A percentile compares a stretch with the other conserved stretches of the same genome.
Conservation (phyloP, 2,797 vertebrate species). For the Aerospiza tachiro region DNA sequence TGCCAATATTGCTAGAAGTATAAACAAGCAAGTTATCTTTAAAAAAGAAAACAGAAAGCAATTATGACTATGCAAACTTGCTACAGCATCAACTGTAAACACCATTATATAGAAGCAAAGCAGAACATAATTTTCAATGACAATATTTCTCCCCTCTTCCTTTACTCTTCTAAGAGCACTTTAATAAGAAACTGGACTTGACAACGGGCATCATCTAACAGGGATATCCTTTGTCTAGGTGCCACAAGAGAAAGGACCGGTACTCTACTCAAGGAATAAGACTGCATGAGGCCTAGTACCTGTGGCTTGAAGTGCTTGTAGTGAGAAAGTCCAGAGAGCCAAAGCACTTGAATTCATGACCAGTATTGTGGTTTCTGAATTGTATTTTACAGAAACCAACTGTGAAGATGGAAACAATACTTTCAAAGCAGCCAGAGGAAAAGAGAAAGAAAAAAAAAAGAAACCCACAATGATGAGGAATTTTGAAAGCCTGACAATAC, state of each 20-base stretch:
- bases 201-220: not conserved
- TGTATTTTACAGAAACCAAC: not conserved
- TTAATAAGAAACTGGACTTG: not conserved
- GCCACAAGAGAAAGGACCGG: not conserved
- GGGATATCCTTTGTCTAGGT: not conserved
- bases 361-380: not conserved
- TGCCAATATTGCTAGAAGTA: not conserved
- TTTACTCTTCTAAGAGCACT: not conserved
- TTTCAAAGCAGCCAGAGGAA: not conserved
- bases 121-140: not conserved
- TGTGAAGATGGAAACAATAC: not conserved
- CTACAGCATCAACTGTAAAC: not conserved
- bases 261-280: not conserved
- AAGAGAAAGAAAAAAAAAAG: accelerated
- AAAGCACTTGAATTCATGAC: not conserved
- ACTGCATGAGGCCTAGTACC: not conserved
- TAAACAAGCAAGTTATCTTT: not conserved
- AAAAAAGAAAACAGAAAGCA: not conserved
- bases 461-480: accelerated
- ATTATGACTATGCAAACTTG: not conserved
- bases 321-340: not conserved
- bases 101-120: not conserved
- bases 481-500: not conserved
- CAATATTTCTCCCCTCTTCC: not conserved
- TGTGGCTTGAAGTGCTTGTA: not conserved